Percentiles rank a stretch among this genome's conserved stretches.
phyloP scores from a whole-genome alignment of 2,888 invertebrate genomes.

The Podabrus alpinus region DNA sequence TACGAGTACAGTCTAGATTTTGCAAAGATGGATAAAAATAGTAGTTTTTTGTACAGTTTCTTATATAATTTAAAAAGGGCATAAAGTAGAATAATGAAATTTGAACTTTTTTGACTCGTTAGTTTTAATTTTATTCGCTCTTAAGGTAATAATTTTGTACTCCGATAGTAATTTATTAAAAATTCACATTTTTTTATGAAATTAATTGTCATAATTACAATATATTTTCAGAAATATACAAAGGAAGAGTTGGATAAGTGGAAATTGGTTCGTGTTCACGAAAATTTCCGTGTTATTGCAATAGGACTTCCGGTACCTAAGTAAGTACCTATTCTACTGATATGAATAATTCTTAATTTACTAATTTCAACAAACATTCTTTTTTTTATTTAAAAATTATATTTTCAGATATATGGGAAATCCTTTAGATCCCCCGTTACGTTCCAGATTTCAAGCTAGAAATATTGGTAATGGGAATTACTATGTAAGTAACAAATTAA shows the following conservation, averaged over 20 bases:
- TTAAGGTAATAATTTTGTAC: no score
- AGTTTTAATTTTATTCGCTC: no score
- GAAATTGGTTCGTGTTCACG: slow-evolving; percentile 90
- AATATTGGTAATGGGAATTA: slow-evolving; percentile 73
- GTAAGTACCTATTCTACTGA: slow-evolving; percentile 38
- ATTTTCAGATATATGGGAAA: slow-evolving; percentile 79
- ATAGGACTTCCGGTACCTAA: slow-evolving; percentile 86
- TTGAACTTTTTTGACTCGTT: no score
- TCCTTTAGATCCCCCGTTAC: slow-evolving; percentile 91
- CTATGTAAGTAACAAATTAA: slow-evolving; percentile 59
- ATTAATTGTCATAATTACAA: background rate
- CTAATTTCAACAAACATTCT: background rate
- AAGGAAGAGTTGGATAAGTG: slow-evolving; percentile 78
- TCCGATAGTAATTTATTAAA: no score
- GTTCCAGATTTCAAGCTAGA: slow-evolving; percentile 93
- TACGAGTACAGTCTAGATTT: no score
- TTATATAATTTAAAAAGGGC: no score
- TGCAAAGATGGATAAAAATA: no score
- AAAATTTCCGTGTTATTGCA: slow-evolving; percentile 91
- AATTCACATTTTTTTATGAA: background rate
- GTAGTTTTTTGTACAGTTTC: no score
- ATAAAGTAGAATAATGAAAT: no score
- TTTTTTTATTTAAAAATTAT: background rate
- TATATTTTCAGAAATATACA: slow-evolving; percentile 70
- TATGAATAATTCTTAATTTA: background rate